Conservation (phyloP, 2,888 invertebrate genomes). For the Pyrgus malvae region DNA sequence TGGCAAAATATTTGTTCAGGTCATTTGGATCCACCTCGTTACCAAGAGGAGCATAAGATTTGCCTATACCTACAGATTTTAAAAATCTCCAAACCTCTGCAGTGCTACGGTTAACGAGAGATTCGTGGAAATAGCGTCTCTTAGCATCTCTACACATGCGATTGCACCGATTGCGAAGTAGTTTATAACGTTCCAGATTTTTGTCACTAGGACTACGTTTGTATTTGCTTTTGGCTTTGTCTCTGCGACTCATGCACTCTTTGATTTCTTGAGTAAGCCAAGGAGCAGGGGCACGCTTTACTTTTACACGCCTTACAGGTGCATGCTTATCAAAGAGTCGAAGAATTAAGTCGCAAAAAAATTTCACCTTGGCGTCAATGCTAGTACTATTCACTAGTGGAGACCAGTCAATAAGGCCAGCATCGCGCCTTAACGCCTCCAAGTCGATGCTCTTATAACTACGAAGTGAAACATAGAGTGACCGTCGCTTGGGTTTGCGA, state of each 20-base stretch:
- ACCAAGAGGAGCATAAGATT: not conserved
- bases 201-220: not conserved
- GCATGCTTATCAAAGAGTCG: not conserved
- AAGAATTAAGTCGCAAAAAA: not conserved
- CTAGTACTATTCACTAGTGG: not conserved
- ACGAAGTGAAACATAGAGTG: too few species aligned
- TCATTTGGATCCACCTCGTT: not conserved
- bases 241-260: not conserved
- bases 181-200: not conserved
- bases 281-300: conserved; percentile 13
- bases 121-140: not conserved
- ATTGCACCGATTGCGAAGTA: not conserved
- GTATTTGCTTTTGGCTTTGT: not conserved
- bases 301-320: conserved; percentile 3
- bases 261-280: not conserved
- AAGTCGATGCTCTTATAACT: too few species aligned
- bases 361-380: not conserved
- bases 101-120: not conserved
- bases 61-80: not conserved
- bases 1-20: not conserved
- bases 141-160: not conserved
- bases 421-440: too few species aligned
- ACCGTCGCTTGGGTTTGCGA: too few species aligned
- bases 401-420: too few species aligned
- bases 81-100: not conserved